Evolutionary conservation across 2,888 invertebrate species (phyloP), one percentile per base, ranked within the genome.

Genomic region (Microplitis manilae): DNA sequence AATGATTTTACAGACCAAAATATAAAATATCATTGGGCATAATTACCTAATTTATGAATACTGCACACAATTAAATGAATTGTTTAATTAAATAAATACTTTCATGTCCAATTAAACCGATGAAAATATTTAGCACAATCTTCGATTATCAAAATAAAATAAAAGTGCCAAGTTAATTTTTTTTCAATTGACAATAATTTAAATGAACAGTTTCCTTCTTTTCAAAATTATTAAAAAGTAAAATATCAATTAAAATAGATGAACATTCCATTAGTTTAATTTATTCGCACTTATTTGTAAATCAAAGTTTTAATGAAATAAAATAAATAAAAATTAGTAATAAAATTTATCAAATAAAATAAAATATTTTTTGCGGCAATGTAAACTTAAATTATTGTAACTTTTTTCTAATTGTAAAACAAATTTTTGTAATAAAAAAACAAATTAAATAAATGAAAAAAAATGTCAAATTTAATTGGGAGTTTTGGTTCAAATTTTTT

Each of bases 351-450:
- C 50, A 50, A 50, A 50, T 50, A 50, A 50, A 50, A 50, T 50
- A 50, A 50, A 50, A 50, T 50, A 50, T 50, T 50, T 50, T 50
- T 50, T 50, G 50, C 50, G 50, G 50, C 50, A 50, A 50, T 50
- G 74, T 78, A 81, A 79, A 76, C 69, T 75, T 78, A 82, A 82
- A 83, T 81, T 80, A 83, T 84, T 86, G 86, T 87, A 86, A 83
- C 81, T 82, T 83, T 81, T 75, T 83, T 86, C 84, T 85, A 84
- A 82, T 82, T 83, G 82, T 85, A 84, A 68, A 81, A 87, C 85
- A 85, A 87, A 86, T 82, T 83, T 86, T 86, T 81, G 80, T 82
- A 83, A 75, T 81, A 64, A 74, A 60, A 60, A 73, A 73, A 64
- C 50, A 71, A 50, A 79, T 40, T n/a, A 40, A 20, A 30, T 59